phyloP scores from a whole-genome alignment of 2,888 invertebrate species.

The Leptopterna dolabrata region DNA sequence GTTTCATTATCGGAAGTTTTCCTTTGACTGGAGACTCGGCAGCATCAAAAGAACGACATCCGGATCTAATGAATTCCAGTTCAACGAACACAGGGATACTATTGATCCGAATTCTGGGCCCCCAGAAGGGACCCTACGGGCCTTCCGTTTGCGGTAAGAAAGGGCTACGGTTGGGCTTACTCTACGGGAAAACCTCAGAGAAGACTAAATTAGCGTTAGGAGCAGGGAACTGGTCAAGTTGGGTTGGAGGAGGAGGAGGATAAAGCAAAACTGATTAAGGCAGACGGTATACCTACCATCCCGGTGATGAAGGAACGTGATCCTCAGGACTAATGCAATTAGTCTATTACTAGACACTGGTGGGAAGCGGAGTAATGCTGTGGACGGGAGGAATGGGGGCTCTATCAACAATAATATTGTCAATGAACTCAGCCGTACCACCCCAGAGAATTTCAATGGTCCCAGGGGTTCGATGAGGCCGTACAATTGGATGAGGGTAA shows the following conservation, averaged over 20 bases:
- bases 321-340: conserved; percentile 19
- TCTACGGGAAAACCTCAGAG: background rate
- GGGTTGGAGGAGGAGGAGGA: background rate
- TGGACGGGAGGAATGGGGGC: background rate
- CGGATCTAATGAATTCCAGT: no score
- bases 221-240: background rate
- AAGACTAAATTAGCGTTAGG: background rate
- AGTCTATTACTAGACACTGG: background rate
- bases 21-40: no score
- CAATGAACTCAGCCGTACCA: background rate
- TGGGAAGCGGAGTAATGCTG: background rate
- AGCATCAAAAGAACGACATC: no score
- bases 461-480: background rate
- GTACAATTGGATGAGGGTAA: background rate
- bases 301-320: background rate
- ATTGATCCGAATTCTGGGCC: no score
- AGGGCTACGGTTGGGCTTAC: background rate
- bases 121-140: no score
- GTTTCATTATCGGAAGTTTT: no score
- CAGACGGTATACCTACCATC: background rate
- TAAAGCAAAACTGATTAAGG: background rate
- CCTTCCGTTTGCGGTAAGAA: background rate
- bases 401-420: background rate
- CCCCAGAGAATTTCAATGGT: background rate
- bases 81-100: no score